Evolutionary conservation across 2,888 invertebrate species (phyloP).

Genomic region (Plebejus argus): DNA sequence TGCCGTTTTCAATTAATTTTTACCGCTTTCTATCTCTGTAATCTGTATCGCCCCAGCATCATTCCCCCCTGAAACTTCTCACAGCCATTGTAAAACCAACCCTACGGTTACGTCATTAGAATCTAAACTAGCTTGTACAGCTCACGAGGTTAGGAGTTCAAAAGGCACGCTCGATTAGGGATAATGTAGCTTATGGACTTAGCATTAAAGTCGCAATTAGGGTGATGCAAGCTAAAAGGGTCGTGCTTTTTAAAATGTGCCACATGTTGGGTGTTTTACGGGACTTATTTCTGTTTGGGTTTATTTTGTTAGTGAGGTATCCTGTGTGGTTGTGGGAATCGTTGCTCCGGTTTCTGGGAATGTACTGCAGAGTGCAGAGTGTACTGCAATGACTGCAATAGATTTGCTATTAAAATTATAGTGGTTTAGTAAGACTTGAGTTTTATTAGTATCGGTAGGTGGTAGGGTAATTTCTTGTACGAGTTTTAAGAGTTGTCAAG

Average conservation of each 20-base stretch:
- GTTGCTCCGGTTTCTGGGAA: slow-evolving; percentile 1
- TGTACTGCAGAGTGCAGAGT: background rate
- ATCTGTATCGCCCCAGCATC: slow-evolving; percentile 18
- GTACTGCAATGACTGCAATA: background rate
- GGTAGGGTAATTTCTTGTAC: too few relatives aligned
- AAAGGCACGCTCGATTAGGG: slow-evolving; percentile 7
- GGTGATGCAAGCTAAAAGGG: background rate
- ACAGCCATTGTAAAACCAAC: background rate
- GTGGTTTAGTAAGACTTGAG: background rate
- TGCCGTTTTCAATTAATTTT: slow-evolving; percentile 20
- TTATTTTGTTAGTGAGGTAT: slow-evolving; percentile 48
- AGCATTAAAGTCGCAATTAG: slow-evolving; percentile 6
- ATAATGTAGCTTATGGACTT: background rate
- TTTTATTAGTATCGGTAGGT: background rate
- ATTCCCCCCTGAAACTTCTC: background rate
- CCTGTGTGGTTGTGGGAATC: slow-evolving; percentile 14
- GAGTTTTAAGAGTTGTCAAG: too few relatives aligned
- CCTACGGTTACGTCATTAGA: background rate
- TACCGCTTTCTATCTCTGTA: slow-evolving; percentile 7
- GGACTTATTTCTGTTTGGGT: slow-evolving; percentile 57
- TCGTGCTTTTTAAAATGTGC: slow-evolving; percentile 39
- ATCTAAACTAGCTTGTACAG: background rate
- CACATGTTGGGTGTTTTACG: slow-evolving; percentile 55
- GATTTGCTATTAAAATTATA: background rate
- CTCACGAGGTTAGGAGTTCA: slow-evolving; percentile 1